A percentile compares a stretch with the other conserved stretches of the same genome.
Conservation (phyloP, 2,113 vertebrate genomes). For the Lepus europaeus region DNA sequence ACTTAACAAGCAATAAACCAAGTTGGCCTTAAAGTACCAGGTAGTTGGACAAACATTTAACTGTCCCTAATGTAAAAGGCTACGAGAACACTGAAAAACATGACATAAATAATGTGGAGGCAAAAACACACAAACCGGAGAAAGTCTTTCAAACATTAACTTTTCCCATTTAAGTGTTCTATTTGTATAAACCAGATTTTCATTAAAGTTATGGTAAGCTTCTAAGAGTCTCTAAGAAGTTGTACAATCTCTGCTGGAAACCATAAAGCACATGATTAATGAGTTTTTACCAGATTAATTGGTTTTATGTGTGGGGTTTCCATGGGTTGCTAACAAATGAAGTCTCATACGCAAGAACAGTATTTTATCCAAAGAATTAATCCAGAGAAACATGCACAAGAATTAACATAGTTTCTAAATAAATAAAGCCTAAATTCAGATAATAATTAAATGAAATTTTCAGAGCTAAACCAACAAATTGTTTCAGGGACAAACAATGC, state of each 20-base stretch:
- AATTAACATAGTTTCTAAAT: conserved; percentile 57
- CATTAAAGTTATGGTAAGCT: conserved; percentile 36
- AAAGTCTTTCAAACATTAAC: not conserved
- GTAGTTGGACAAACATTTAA: not conserved
- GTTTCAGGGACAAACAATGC: conserved; percentile 40
- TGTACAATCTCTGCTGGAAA: not conserved
- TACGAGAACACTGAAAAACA: not conserved
- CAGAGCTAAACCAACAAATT: conserved; percentile 49
- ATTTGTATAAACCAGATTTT: conserved; percentile 25
- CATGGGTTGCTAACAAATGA: not conserved
- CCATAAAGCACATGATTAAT: conserved; percentile 31
- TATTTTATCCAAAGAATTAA: conserved; percentile 65
- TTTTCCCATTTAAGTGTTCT: not conserved
- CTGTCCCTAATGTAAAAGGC: not conserved
- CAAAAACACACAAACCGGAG: not conserved
- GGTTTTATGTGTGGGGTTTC: conserved; percentile 41
- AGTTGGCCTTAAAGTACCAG: not conserved
- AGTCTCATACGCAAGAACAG: conserved; percentile 2
- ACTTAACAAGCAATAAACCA: not conserved
- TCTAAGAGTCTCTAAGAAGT: not conserved
- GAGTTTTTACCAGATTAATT: conserved; percentile 42
- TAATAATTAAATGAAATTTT: conserved; percentile 52
- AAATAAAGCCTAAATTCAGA: conserved; percentile 53
- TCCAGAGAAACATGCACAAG: conserved; percentile 56
- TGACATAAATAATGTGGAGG: not conserved